A percentile compares a stretch with the other conserved stretches of the same genome.
phyloP scores from a whole-genome alignment of 2,888 invertebrate species.

The Acronicta leporina region DNA sequence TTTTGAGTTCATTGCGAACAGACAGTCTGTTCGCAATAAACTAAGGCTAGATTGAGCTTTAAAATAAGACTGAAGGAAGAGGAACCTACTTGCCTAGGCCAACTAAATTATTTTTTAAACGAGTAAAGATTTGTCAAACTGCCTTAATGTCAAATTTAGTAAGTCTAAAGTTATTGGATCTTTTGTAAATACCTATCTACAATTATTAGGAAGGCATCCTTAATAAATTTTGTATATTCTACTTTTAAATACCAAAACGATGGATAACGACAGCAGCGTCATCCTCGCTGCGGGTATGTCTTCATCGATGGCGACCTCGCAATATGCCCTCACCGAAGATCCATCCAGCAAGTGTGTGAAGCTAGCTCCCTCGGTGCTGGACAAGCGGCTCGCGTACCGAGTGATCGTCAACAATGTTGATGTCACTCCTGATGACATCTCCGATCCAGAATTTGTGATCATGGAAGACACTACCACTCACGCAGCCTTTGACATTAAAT shows the following conservation, averaged over 20 bases:
- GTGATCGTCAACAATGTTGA: conserved; percentile 69
- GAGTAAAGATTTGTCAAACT: neutral
- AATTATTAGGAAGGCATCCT: neutral
- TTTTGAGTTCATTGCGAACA: no score
- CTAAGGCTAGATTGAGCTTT: no score
- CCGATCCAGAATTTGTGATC: conserved; percentile 67
- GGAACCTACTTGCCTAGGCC: neutral
- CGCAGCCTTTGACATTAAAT: conserved; percentile 75
- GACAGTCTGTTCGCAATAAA: no score
- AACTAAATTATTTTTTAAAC: neutral
- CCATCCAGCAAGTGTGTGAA: conserved; percentile 51
- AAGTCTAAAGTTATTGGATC: no score
- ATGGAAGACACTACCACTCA: conserved; percentile 76
- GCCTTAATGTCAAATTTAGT: neutral
- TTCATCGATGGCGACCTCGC: conserved; percentile 2
- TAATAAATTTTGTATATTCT: neutral
- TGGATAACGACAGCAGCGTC: neutral
- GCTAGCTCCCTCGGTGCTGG: conserved; percentile 67
- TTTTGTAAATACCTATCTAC: no score
- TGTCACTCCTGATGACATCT: conserved; percentile 76
- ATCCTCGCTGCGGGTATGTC: neutral
- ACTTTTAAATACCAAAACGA: neutral
- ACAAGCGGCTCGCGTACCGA: conserved; percentile 67
- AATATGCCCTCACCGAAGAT: conserved; percentile 4
- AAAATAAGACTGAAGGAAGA: no score